Evolutionary conservation across 1,140 invertebrate genomes (phyloP).

Genomic region (Trichomalopsis sarcophagae): DNA sequence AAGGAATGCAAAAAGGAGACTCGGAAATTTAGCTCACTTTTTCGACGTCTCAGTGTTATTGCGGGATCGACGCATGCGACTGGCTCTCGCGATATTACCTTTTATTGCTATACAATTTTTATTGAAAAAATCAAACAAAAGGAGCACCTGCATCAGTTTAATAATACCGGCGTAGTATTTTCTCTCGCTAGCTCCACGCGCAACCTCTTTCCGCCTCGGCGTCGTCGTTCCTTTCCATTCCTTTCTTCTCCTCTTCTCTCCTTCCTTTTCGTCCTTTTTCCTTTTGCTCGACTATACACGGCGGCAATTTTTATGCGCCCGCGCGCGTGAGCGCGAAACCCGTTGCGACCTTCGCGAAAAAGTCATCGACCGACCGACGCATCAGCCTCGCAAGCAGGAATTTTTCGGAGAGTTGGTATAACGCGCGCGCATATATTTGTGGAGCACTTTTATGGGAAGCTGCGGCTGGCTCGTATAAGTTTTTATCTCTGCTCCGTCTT

Average conservation of each 20-base stretch:
- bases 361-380: constrained; percentile 47
- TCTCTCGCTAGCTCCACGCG: not conserved
- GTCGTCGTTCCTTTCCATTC: not conserved
- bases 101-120: too few relatives aligned
- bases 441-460: constrained; percentile 3
- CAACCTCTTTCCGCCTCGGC: too few relatives aligned
- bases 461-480: constrained; percentile 5
- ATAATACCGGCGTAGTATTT: not conserved
- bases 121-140: too few relatives aligned
- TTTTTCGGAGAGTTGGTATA: not conserved
- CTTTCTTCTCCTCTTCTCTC: constrained; percentile 11
- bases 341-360: constrained; percentile 53
- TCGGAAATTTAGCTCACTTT: not conserved
- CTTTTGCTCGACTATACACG: constrained; percentile 8
- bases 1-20: not conserved
- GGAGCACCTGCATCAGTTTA: not conserved
- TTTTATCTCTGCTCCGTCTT: constrained; percentile 3
- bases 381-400: not conserved
- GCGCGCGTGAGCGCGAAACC: constrained; percentile 38
- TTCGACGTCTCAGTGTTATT: not conserved
- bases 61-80: not conserved
- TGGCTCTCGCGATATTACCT: too few relatives aligned
- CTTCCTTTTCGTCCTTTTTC: constrained; percentile 10
- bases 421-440: constrained; percentile 28
- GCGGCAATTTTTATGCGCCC: constrained; percentile 38